Evolutionary conservation across 2,888 invertebrate genomes (phyloP).

Genomic region (Diadegma fenestrale): DNA sequence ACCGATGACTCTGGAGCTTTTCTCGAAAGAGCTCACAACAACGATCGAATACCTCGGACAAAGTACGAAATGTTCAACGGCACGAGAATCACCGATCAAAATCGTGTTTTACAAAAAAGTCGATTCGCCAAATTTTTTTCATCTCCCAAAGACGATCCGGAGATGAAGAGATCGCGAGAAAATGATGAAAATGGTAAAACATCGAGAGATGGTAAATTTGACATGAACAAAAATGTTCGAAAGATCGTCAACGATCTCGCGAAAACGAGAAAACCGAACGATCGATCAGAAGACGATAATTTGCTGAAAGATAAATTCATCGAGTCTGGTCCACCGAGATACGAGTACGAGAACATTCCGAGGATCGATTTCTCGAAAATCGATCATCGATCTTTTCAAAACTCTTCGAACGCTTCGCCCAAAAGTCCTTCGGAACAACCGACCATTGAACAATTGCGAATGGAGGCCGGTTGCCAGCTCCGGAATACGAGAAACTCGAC

Average conservation of each 20-base stretch:
- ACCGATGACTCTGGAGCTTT: slow-evolving; percentile 83
- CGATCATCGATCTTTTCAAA: slow-evolving; percentile 72
- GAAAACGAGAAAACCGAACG: slow-evolving; percentile 51
- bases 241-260: slow-evolving; percentile 70
- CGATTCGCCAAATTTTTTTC: slow-evolving; percentile 81
- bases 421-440: slow-evolving; percentile 72
- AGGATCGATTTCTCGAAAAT: slow-evolving; percentile 81
- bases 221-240: slow-evolving; percentile 81
- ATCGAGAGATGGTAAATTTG: slow-evolving; percentile 76
- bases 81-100: slow-evolving; percentile 56
- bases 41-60: slow-evolving; percentile 72
- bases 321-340: slow-evolving; percentile 74
- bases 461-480: slow-evolving; percentile 80
- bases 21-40: slow-evolving; percentile 84
- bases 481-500: slow-evolving; percentile 76
- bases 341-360: slow-evolving; percentile 84
- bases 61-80: slow-evolving; percentile 72
- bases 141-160: slow-evolving; percentile 73
- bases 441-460: slow-evolving; percentile 81
- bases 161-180: slow-evolving; percentile 61
- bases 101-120: slow-evolving; percentile 74
- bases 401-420: slow-evolving; percentile 14
- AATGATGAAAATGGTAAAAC: slow-evolving; percentile 81
- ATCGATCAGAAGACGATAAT: slow-evolving; percentile 33
- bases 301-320: slow-evolving; percentile 46